Evolutionary conservation across 2,113 vertebrate species (phyloP), one percentile per base, ranked within the genome.

Genomic region (Saccopteryx bilineata): DNA sequence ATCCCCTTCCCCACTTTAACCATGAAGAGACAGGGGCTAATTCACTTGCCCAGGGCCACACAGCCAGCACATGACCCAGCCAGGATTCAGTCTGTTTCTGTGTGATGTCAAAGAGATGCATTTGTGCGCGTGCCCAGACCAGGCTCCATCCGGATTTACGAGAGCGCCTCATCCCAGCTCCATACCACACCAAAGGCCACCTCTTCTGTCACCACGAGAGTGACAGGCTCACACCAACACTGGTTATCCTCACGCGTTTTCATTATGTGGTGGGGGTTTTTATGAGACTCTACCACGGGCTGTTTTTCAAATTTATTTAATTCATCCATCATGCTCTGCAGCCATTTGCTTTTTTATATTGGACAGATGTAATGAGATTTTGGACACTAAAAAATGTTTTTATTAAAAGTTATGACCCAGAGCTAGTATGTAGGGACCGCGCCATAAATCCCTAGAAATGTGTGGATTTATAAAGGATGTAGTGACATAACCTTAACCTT

Each of bases 321-420:
- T 97, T 96, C 97, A 98, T 98, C 96, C 96, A 97, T 98, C 97
- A 98, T 97, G 94, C 58, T 97, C 88, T 96, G 94, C 91, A 98
- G 95, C 97, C 96, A 96, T 96, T 98, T 98, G 97, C 97, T 97
- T 97, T 96, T 96, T 97, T 97, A 97, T 97, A 97, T 96, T 97
- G 95, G 97, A 98, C 97, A 97, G 97, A 97, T 93, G 96, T 98
- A 98, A 98, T 97, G 97, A 98, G 97, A 97, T 98, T 97, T 97
- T 97, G 97, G 97, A 97, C 97, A 97, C 97, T 98, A 97, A 98
- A 98, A 98, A 97, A 97, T 97, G 96, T 98, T 98, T 98, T 98
- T 98, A 98, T 98, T 98, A 98, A 97, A 97, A 98, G 97, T 97
- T 98, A 97, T 97, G 97, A 98, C 96, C 97, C 96, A 97, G 95